Evolutionary conservation across 2,888 invertebrate species (phyloP), one percentile per base, ranked within the genome.

Genomic region (Drosophila prolongata): DNA sequence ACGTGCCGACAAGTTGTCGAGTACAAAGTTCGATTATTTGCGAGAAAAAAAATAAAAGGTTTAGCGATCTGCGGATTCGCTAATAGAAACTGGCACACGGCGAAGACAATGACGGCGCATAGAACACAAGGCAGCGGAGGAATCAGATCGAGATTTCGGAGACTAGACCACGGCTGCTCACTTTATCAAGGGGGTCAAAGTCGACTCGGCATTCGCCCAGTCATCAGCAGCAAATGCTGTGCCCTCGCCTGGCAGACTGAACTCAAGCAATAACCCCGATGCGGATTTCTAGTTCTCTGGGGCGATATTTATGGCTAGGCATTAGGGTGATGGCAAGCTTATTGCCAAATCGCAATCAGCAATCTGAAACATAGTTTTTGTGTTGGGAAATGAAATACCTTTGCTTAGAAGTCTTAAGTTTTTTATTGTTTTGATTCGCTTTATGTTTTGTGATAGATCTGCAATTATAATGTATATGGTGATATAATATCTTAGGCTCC

Each of bases 121-220:
- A 81, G 81, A 81, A 81, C 69, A 78, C 62, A 77, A 59, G 58
- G 53, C 44, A 65, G 38, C 58, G 46, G 52, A 53, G 77, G 73
- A 55, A 54, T 65, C 52, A 50, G 64, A 30, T 14, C 52, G 52
- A 16, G 49, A 27, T 30, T 9, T 27, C 13, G 6, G 24, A 73
- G 61, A 77, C 50, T 67, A 75, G 68, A 77, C 74, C 84, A 66
- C 65, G 59, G 62, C 56, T 75, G 70, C 54, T 78, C 73, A 73
- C 57, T 77, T 67, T 57, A 73, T 71, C 69, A 83, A 77, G 72
- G 79, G 78, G 89, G 89, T 88, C 88, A 88, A 88, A 89, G 88
- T 80, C 88, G 77, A 74, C 64, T 72, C 69, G 38, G 44, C 52
- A 61, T 77, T 74, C 75, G 76, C 80, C 78, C 68, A 76, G 87